Evolutionary conservation across 2,888 invertebrate genomes (phyloP).

Genomic region (Cantharis rustica): DNA sequence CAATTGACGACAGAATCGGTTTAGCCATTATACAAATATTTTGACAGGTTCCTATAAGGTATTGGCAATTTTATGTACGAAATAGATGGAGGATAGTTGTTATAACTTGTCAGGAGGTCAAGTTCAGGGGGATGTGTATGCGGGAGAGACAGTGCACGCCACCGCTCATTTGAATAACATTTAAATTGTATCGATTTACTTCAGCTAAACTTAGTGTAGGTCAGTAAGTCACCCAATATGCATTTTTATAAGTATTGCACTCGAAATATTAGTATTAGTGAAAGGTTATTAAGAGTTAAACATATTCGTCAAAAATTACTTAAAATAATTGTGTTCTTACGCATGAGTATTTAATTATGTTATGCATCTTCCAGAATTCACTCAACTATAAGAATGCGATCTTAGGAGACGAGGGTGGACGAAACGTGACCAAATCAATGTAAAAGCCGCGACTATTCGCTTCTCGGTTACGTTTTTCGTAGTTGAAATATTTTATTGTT

Average conservation of each 20-base stretch:
- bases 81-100: slow-evolving; percentile 14
- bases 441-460: slow-evolving; percentile 40
- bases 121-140: slow-evolving; percentile 40
- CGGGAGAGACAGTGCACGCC: slow-evolving; percentile 38
- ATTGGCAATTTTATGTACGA: background rate
- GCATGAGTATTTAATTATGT: slow-evolving; percentile 25
- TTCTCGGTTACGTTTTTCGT: slow-evolving; percentile 37
- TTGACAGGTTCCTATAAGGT: background rate
- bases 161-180: slow-evolving; percentile 46
- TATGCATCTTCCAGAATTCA: slow-evolving; percentile 20
- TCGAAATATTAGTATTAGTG: background rate
- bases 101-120: slow-evolving; percentile 41
- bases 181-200: slow-evolving; percentile 45
- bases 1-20: background rate
- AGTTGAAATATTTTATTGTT: slow-evolving; percentile 1
- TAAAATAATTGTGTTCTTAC: background rate
- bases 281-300: background rate
- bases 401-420: slow-evolving; percentile 34
- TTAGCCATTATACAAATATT: background rate
- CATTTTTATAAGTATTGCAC: slow-evolving; percentile 37
- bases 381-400: slow-evolving; percentile 25
- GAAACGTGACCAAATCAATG: slow-evolving; percentile 47
- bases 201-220: slow-evolving; percentile 44
- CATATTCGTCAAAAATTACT: background rate
- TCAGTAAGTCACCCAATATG: slow-evolving; percentile 38